Evolutionary conservation across 2,888 invertebrate genomes (phyloP).

Genomic region (Macrophya alboannulata): DNA sequence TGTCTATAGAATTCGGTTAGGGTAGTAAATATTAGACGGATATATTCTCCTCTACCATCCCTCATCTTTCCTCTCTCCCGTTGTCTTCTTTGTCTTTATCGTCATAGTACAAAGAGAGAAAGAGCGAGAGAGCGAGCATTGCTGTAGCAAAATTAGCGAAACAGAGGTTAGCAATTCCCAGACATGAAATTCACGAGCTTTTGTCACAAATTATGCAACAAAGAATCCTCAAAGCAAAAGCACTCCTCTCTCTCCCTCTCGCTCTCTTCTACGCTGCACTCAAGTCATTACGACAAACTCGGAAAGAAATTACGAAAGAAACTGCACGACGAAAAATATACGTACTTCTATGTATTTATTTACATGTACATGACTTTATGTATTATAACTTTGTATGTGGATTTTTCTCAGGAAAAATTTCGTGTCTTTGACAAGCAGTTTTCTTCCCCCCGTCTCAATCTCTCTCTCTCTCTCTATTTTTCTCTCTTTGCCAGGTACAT

Average conservation of each 20-base stretch:
- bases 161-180: constrained; percentile 26
- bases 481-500: not conserved
- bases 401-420: constrained; percentile 15
- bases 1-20: not conserved
- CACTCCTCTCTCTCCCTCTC: not conserved
- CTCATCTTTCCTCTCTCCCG: too few species aligned
- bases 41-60: too few species aligned
- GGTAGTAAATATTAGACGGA: not conserved
- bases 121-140: not conserved
- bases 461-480: not conserved
- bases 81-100: not conserved
- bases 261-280: not conserved
- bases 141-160: not conserved
- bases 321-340: constrained; percentile 3
- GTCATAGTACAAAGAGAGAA: not conserved
- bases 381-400: not conserved
- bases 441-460: not conserved
- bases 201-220: constrained; percentile 26
- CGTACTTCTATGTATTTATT: not conserved
- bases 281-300: constrained; percentile 44
- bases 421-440: not conserved
- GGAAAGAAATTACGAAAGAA: not conserved
- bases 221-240: constrained; percentile 49
- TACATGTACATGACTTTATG: not conserved
- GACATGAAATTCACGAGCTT: not conserved